Evolutionary conservation across 2,888 invertebrate species (phyloP).

Genomic region (Tryphoninae sp.): DNA sequence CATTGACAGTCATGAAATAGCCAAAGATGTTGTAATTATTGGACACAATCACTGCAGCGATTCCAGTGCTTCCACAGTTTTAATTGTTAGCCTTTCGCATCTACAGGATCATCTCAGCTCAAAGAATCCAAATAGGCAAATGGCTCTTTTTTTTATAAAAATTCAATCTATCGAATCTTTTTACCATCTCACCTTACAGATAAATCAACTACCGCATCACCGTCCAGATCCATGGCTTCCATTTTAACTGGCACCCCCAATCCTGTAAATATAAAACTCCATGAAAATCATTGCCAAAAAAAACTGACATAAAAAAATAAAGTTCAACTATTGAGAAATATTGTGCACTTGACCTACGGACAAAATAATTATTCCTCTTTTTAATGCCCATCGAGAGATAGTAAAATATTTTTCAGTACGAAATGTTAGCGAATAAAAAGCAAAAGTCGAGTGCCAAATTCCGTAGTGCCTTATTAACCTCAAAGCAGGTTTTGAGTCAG

Average conservation of each 20-base stretch:
- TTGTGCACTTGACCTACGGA: not conserved
- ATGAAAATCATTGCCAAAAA: not conserved
- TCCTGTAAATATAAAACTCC: conserved; percentile 59
- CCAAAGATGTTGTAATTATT: too few species aligned
- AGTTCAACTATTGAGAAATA: not conserved
- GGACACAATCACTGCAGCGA: too few species aligned
- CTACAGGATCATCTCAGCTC: too few species aligned
- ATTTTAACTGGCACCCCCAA: conserved; percentile 71
- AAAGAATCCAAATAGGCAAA: too few species aligned
- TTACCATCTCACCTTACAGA: conserved; percentile 87
- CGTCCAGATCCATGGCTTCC: conserved; percentile 94
- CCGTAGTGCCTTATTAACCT: too few species aligned
- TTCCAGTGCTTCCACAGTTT: too few species aligned
- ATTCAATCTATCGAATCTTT: conserved; percentile 2
- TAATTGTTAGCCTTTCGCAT: too few species aligned
- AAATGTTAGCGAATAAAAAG: too few species aligned
- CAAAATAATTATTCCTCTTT: not conserved
- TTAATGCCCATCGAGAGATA: conserved; percentile 20
- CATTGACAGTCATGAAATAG: too few species aligned
- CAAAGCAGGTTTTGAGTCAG: too few species aligned
- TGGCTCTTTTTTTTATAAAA: not conserved
- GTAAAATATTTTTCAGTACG: conserved; percentile 51
- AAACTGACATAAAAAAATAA: not conserved
- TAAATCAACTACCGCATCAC: conserved; percentile 92
- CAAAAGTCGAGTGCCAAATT: not conserved